Base-by-base conservation (phyloP, 1,140 invertebrate genomes). In the Hermetia illucens region DNA sequence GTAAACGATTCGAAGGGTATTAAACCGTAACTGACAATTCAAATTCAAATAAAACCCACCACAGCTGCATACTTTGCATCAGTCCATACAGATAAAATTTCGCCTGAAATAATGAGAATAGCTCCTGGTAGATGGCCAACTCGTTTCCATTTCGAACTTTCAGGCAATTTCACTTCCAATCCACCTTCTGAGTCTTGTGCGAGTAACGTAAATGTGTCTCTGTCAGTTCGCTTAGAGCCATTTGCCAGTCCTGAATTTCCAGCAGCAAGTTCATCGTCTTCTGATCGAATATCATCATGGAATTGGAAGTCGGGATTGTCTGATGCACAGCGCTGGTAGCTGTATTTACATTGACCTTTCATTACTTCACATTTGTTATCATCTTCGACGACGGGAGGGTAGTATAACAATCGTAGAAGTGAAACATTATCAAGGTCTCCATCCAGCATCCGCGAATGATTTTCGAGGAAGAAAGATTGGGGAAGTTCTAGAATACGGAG, bases 121-220 rank as follows among this genome's bases (percentile, higher is more conserved):
- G 82, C 77, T 21, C 78, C 79, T 1, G 79, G 79, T 20, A 88
- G 65, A 50, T 86, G 80, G 1, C 78, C 76, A 1, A 83, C 82
- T 19, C 74, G 66, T 44, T 75, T 65, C 79, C 82, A 89, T 43
- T 74, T 71, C 17, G 74, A 71, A 40, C 75, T 72, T 33, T 65
- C 65, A 8, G 70, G 69, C 35, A 72, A 55, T 50, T 76, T 73
- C 16, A 79, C 69, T 61, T 79, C 69, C 20, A 71, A 44, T 1
- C 58, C 58, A 16, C 58, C 72, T 46, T 78, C 76, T 35, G 71
- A 75, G 44, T 78, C 75, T 62, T 83, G 80, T 30, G 76, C 72
- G 20, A 82, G 59, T 33, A 84, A 60, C 19, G 79, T 83, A 53
- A 84, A 74, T 20, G 77, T 79, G 40, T 80, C 79, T 43, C 75